Conservation (phyloP, 2,797 vertebrate genomes). For the Cynodonichthys magdalenae region DNA sequence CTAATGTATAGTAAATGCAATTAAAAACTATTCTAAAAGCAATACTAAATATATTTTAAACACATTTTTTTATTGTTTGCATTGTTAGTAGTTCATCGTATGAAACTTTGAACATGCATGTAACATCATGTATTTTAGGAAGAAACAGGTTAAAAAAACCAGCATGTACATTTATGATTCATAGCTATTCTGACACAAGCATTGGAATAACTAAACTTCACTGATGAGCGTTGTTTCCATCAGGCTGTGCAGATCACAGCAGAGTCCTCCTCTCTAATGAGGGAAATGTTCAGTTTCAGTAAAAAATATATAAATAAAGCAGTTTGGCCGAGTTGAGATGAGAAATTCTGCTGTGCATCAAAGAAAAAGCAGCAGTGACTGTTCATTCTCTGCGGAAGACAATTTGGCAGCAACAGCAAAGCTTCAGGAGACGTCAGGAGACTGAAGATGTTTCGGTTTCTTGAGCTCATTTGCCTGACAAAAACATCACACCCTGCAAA, state of each 20-base stretch:
- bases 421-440: background rate
- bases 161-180: too few relatives aligned
- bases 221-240: slow-evolving; percentile 13
- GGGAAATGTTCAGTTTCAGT: slow-evolving; percentile 30
- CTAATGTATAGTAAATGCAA: too few relatives aligned
- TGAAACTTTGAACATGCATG: too few relatives aligned
- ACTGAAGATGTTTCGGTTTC: background rate
- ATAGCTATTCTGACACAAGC: too few relatives aligned
- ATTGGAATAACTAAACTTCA: background rate
- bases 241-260: slow-evolving; percentile 10
- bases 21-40: background rate
- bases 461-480: slow-evolving; percentile 32
- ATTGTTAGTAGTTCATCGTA: too few relatives aligned
- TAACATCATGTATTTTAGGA: too few relatives aligned
- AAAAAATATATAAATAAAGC: slow-evolving; percentile 8
- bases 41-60: too few relatives aligned
- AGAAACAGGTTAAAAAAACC: too few relatives aligned
- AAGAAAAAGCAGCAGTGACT: slow-evolving; percentile 11
- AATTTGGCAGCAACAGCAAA: background rate
- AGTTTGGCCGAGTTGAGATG: slow-evolving; percentile 7
- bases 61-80: too few relatives aligned
- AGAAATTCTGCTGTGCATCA: slow-evolving; percentile 5
- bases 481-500: slow-evolving; percentile 19
- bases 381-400: slow-evolving; percentile 1
- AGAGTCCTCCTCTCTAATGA: slow-evolving; percentile 28